Evolutionary conservation across 2,113 vertebrate genomes (phyloP).

Genomic region (Mastomys natalensis): DNA sequence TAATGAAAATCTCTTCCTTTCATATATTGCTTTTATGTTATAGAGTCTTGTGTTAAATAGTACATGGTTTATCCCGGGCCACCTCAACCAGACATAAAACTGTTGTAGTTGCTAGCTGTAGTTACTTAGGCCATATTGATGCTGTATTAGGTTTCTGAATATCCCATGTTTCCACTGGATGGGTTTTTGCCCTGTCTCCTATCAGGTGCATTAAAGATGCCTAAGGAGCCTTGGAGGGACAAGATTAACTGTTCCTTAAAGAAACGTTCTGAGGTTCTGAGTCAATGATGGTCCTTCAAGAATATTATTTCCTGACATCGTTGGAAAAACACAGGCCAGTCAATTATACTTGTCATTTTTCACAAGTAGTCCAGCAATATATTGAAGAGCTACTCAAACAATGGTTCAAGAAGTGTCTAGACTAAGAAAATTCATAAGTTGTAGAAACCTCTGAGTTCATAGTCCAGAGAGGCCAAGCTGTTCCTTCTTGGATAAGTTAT

Average conservation of each 20-base stretch:
- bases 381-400: conserved; percentile 8
- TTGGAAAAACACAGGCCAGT: neutral
- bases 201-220: neutral
- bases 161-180: neutral
- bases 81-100: neutral
- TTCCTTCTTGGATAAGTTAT: neutral
- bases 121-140: neutral
- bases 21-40: neutral
- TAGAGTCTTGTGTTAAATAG: conserved; percentile 25
- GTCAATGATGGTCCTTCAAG: neutral
- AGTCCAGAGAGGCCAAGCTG: neutral
- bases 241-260: neutral
- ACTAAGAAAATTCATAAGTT: neutral
- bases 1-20: neutral
- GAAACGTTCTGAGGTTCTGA: neutral
- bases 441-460: conserved; percentile 12
- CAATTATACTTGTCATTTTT: neutral
- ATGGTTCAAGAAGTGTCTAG: neutral
- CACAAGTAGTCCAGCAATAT: neutral
- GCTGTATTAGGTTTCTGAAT: neutral
- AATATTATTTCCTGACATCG: neutral
- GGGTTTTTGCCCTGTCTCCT: neutral
- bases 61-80: neutral
- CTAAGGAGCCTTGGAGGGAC: neutral
- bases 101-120: neutral